A percentile compares a stretch with the other conserved stretches of the same genome.
These are phyloP conservation scores for Vanacampus margaritifer DNA, from an alignment of 2,113 vertebrate genomes.

Conservation along the genomic window DNA sequence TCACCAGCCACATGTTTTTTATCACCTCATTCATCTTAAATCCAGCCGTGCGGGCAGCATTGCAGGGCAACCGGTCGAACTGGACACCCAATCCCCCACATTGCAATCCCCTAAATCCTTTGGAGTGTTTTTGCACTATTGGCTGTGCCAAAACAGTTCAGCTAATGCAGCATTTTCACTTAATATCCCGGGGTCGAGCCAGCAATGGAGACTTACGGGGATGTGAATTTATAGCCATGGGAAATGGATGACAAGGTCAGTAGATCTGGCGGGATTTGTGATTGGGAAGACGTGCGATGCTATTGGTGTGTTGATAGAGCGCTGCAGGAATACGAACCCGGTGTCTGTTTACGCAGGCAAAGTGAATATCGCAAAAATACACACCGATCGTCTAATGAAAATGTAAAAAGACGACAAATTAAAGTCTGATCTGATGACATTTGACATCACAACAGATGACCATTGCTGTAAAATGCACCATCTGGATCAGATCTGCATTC, in stretches of 20 bases:
- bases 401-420: neutral
- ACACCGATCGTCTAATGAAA: neutral
- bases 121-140: constrained; percentile 33
- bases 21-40: constrained; percentile 29
- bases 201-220: constrained; percentile 35
- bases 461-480: too few relatives aligned
- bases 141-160: constrained; percentile 23
- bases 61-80: constrained; percentile 30
- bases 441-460: too few relatives aligned
- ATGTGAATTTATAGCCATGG: constrained; percentile 43
- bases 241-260: constrained; percentile 54
- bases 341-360: constrained; percentile 6
- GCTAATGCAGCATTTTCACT: constrained; percentile 29
- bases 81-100: constrained; percentile 17
- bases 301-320: neutral
- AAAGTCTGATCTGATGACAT: too few relatives aligned
- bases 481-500: too few relatives aligned
- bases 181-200: constrained; percentile 33
- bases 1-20: constrained; percentile 28
- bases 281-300: constrained; percentile 10
- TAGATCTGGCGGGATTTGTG: constrained; percentile 50
- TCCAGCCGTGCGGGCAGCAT: constrained; percentile 7
- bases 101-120: constrained; percentile 54
- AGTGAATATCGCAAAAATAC: too few relatives aligned
- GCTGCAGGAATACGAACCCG: constrained; percentile 4